phyloP scores from a whole-genome alignment of 1,140 invertebrate genomes.

The Maniola jurtina region DNA sequence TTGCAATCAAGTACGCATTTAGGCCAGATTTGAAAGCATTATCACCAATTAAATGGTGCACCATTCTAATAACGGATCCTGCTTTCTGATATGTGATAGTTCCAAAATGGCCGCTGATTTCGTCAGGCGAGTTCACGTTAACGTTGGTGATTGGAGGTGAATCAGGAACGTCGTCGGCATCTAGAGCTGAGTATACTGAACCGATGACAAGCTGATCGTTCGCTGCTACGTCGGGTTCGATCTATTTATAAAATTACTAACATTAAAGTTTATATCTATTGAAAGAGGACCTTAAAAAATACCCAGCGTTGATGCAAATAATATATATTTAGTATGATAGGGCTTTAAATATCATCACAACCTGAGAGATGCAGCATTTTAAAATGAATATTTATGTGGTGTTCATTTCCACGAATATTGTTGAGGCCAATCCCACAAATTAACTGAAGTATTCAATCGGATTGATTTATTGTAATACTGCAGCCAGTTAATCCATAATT shows the following conservation, averaged over 20 bases:
- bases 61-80: constrained; percentile 87
- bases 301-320: neutral
- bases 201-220: constrained; percentile 58
- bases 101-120: constrained; percentile 80
- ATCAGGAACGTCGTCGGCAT: constrained; percentile 52
- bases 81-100: constrained; percentile 82
- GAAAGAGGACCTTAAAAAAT: too few species aligned
- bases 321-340: constrained; percentile 12
- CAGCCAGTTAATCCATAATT: too few species aligned
- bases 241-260: constrained; percentile 36
- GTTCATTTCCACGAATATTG: too few species aligned
- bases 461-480: too few species aligned
- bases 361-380: too few species aligned
- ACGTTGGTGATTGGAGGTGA: constrained; percentile 56
- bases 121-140: constrained; percentile 75
- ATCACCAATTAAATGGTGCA: constrained; percentile 84
- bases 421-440: too few species aligned
- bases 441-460: too few species aligned
- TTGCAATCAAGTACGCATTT: constrained; percentile 74
- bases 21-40: constrained; percentile 82
- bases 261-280: neutral
- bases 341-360: too few species aligned
- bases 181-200: constrained; percentile 62
- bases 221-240: constrained; percentile 59
- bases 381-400: too few species aligned